Evolutionary conservation across 2,113 vertebrate species (phyloP).

Genomic region (Emydura subglobosa): DNA sequence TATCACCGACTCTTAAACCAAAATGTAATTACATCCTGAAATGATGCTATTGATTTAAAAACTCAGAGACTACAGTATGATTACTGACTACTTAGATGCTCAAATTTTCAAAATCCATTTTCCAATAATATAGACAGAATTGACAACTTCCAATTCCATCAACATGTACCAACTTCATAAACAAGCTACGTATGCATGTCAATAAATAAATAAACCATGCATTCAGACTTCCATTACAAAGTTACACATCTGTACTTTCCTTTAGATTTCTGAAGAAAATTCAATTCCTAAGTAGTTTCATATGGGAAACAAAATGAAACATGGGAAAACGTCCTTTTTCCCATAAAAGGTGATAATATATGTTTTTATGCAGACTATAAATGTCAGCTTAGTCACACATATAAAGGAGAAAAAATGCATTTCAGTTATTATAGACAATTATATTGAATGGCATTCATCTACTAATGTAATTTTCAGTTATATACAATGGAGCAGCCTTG

Average conservation of each 20-base stretch:
- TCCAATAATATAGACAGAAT: neutral
- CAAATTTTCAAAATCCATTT: neutral
- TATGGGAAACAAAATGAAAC: neutral
- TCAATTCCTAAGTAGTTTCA: neutral
- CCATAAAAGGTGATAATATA: neutral
- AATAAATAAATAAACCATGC: neutral
- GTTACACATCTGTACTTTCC: neutral
- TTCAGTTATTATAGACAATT: neutral
- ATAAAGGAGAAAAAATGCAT: accelerated
- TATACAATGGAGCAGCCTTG: neutral
- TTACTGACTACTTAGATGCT: neutral
- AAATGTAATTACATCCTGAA: neutral
- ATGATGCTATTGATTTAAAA: neutral
- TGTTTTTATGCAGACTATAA: neutral
- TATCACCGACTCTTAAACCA: neutral
- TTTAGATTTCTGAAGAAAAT: neutral
- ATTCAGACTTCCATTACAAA: neutral
- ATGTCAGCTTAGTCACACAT: neutral
- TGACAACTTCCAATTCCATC: neutral
- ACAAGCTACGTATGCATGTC: neutral
- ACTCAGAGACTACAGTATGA: neutral
- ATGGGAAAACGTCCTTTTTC: neutral
- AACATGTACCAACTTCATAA: neutral
- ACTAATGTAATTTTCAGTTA: neutral
- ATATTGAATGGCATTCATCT: neutral